Base-by-base conservation (phyloP, 92 coral and sea anemone genomes). In the Scolanthus callimorphus region DNA sequence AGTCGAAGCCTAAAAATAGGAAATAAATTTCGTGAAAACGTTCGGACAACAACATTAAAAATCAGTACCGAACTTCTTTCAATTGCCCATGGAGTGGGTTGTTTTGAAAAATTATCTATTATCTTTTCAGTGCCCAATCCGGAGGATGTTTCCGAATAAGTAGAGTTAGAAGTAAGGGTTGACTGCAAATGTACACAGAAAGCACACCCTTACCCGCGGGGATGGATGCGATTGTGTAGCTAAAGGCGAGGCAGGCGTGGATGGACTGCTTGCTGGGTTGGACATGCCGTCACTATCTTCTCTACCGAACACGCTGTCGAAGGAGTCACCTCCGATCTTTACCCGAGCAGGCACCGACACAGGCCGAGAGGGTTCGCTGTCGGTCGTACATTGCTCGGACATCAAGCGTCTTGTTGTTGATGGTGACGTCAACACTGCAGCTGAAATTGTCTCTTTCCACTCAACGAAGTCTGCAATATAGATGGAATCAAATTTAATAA, bases 201-300 rank as follows among this genome's bases (percentile, higher is more conserved):
- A n/a, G n/a, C n/a, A n/a, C n/a, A n/a, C 1, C 29, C 85, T 61
- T 12, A 84, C 91, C 66, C 91, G 71, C 12, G 91, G 91, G 0
- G 91, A 73, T 4, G 82, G 74, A 52, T 76, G 17, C 17, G 52
- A 11, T 4, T 46, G 11, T 4, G 17, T 10, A 15, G 15, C 41
- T 34, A 34, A 6, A 9, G 52, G 52, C 23, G 52, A 46, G 4
- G 6, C 23, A 6, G 52, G 52, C 11, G 52, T 10, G 11, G 52
- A 46, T 46, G 52, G 52, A 9, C 4, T 4, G 22, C 52, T 46
- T 19, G 52, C 12, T 9, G 52, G 4, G 12, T 11, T 20, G 17
- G 4, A 4, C 52, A 21, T 9, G 11, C 52, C 22, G 23, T 46
- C 52, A 9, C 4, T 21, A n/a, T n/a, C n/a, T 10, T 46, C 52